These are phyloP conservation scores for Etheostoma nigrum DNA, from an alignment of 2,797 vertebrate species.

Conservation along the genomic window DNA sequence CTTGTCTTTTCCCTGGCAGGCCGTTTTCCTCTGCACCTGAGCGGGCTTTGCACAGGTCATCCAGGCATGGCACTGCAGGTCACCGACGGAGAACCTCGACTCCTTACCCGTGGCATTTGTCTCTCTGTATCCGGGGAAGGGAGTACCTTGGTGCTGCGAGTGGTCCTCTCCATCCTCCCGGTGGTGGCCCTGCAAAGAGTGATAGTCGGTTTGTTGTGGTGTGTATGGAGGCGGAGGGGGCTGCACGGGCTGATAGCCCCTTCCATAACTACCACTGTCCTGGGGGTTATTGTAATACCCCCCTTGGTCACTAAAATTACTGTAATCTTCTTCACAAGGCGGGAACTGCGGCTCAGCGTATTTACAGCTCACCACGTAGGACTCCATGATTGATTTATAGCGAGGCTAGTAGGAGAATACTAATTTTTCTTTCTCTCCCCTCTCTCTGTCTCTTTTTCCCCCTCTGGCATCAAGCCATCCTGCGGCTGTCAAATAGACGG, in stretches of 20 bases:
- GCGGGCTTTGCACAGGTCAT: constrained; percentile 73
- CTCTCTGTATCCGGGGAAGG: constrained; percentile 60
- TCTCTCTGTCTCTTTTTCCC: constrained; percentile 78
- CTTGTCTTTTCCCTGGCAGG: constrained; percentile 84
- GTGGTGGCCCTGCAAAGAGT: constrained; percentile 77
- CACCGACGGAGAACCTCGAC: constrained; percentile 47
- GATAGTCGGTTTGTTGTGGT: constrained; percentile 87
- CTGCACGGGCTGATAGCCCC: constrained; percentile 82
- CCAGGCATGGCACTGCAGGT: constrained; percentile 77
- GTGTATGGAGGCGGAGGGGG: constrained; percentile 88
- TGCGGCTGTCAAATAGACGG: constrained; percentile 99
- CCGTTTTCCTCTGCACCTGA: constrained; percentile 79
- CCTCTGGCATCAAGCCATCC: constrained; percentile 92
- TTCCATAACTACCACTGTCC: constrained; percentile 88
- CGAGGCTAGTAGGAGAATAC: constrained; percentile 87
- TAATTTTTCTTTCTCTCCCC: constrained; percentile 84
- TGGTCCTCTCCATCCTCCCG: constrained; percentile 70
- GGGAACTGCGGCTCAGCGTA: constrained; percentile 98
- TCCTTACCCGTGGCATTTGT: constrained; percentile 51
- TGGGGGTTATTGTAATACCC: constrained; percentile 90
- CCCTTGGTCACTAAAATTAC: constrained; percentile 93
- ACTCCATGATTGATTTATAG: constrained; percentile 99
- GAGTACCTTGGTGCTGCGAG: constrained; percentile 42
- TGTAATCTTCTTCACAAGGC: constrained; percentile 95
- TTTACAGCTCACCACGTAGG: constrained; percentile 97